Evolutionary conservation across 2,888 invertebrate genomes (phyloP), one percentile per base, ranked within the genome.

Genomic region (Ophion ventricosus): DNA sequence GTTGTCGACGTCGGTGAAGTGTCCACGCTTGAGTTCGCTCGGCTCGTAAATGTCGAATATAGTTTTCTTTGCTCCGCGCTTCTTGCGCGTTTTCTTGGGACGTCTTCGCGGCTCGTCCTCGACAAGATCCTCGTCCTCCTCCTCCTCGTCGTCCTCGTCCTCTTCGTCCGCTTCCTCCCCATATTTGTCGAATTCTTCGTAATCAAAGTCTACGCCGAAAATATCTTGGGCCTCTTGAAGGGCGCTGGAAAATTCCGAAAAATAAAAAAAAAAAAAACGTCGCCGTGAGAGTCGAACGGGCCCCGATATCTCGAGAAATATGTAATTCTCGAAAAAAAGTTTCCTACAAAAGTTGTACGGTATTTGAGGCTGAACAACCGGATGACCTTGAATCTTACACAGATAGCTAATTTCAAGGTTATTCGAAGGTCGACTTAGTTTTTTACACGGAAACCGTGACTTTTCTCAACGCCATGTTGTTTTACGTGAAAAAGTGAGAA

Each of bases 211-310:
- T 14, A 99, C 98, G 29, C 99, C 99, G 92, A 99, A 99, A 87
- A 99, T 98, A 91, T 99, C 99, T 93, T 98, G 98, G 80, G 99
- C 99, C 93, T 99, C 98, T 95, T 98, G 98, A 35, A 98, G 94
- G 0, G 97, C 97, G n/a, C 96, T 97, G 87, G 87, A 10, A 20
- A 70, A 17, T 49, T 49, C 4, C 49, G 17, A 49, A 49, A 14
- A 49, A 2, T 49, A 49, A 2, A 3, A 17, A 17, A 2, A 43
- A 49, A 49, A 49, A 49, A 49, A 17, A 17, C 4, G 17, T 2
- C 49, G 49, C 17, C 20, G 10, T n/a, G n/a, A n/a, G n/a, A 40
- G 40, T 10, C 49, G 43, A 49, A 11, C 43, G 14, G 49, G 14
- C 14, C 10, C 49, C 17, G 14, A 49, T 49, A 49, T 11, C 14